Evolutionary conservation across 2,888 invertebrate genomes (phyloP), one percentile per base, ranked within the genome.

Genomic region (Tholera decimalis): DNA sequence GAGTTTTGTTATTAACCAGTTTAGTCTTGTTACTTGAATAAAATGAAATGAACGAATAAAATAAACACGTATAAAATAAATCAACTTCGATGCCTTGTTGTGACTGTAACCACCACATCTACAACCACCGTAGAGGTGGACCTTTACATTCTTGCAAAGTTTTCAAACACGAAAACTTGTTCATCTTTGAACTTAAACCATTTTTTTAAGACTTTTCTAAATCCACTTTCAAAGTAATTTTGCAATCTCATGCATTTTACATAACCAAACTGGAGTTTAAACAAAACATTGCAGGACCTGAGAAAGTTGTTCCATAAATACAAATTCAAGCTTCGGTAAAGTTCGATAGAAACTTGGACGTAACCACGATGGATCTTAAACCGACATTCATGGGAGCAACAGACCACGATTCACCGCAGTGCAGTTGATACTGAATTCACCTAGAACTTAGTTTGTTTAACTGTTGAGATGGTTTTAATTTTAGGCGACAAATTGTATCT

Each of bases 351-450:
- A 58, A 73, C 51, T 63, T 59, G 15, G 18, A 15, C 44, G 49
- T 66, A 35, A 24, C 56, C 28, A 9, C 60, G 35, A 47, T 73
- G 60, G 49, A 72, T 67, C 61, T 50, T 46, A 24, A 22, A 55
- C 15, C 18, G 20, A 65, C 30, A 65, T 65, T 58, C 54, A 59
- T 55, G 44, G 18, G 11, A 57, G 26, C 39, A 59, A 30, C 51
- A 28, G 28, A 53, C 60, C 24, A 30, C 39, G 51, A 22, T 39
- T 33, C 33, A 57, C 53, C 41, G 53, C 59, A 73, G 22, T 67
- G 56, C 67, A 57, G 73, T 66, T 51, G 65, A 11, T 49, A 28
- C 55, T 22, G 22, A 60, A 43, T 44, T 73, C 47, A 57, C 56
- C 56, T 61, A 30, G 47, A 67, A 73, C 51, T 66, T 39, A 54